Evolutionary conservation across 2,113 vertebrate genomes (phyloP), one percentile per base, ranked within the genome.

Genomic region (human): DNA sequence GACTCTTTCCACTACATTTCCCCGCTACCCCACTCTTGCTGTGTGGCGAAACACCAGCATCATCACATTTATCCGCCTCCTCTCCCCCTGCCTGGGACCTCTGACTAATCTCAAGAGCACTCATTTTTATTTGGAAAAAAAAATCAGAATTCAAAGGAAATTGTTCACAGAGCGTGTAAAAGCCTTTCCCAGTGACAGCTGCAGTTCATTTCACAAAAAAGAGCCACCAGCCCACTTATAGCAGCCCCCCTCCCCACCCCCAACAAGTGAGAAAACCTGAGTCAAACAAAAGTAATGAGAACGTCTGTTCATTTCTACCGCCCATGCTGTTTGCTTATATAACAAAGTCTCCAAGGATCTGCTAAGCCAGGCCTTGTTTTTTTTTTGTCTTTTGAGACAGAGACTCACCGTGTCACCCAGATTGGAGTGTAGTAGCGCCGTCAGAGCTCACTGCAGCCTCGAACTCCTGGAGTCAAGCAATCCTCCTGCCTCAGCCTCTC

Each of bases 121-220:
- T 38, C 43, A 30, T 66, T 90, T 91, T 64, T 50, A 73, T 87
- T 45, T 59, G 50, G 79, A 78, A 89, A 90, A 66, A 82, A 95
- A 91, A 88, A 40, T 50, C 25, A 48, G 52, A 88, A 75, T 80
- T 64, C 70, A 91, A 59, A 90, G 45, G 55, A 20, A 45, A 35
- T 59, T 80, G 43, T 81, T 94, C 52, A n/a, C 45, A 4, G 38
- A 80, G 57, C 16, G 32, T 79, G 38, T 30, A 48, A 70, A 81
- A 48, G 45, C 70, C 27, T 48, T 45, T n/a, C 38, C 59, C 25
- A 20, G 68, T 50, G 68, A 82, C 70, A 91, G 78, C 52, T 95
- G 76, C 8, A 78, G 70, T 68, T 90, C 23, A 10, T 75, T 79
- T 75, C 38, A 45, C 45, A n/a, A 72, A 72, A 66, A 75, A 90